These are phyloP conservation scores for Potamilus streckersoni DNA, from an alignment of 1,140 invertebrate genomes.

Conservation along the genomic window DNA sequence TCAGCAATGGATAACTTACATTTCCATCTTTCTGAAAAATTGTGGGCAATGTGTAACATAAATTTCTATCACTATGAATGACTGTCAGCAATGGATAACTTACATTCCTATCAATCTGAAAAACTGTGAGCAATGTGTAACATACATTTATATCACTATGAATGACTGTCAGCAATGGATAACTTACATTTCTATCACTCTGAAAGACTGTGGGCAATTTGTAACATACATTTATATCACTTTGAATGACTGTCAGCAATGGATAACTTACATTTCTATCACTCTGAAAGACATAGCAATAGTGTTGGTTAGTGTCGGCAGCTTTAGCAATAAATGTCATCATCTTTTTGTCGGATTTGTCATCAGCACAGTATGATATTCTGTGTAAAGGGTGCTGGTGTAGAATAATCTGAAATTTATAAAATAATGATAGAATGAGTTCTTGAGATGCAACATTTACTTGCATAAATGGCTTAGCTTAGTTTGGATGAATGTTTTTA, in stretches of 20 bases:
- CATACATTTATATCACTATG: conserved; percentile 90
- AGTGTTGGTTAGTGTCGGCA: conserved; percentile 83
- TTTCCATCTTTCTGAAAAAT: conserved; percentile 93
- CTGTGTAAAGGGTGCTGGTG: conserved; percentile 97
- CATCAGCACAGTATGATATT: conserved; percentile 98
- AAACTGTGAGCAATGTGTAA: conserved; percentile 12
- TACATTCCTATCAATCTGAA: conserved; percentile 80
- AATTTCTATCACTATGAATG: conserved; percentile 94
- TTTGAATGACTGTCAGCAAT: conserved; percentile 81
- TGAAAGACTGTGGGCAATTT: conserved; percentile 79
- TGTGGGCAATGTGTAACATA: conserved; percentile 58
- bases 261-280: conserved; percentile 82
- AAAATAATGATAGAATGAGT: not conserved
- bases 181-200: conserved; percentile 87
- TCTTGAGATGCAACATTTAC: too few species aligned
- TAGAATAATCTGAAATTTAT: conserved; percentile 76
- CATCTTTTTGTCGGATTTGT: conserved; percentile 97
- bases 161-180: conserved; percentile 75
- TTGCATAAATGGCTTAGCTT: too few species aligned
- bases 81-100: conserved; percentile 70
- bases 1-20: conserved; percentile 64
- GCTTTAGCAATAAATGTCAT: conserved; percentile 98
- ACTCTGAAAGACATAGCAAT: conserved; percentile 96
- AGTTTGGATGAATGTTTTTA: too few species aligned
- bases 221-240: conserved; percentile 84